Base-by-base conservation (phyloP, 2,888 invertebrate genomes). In the Gastrophysa polygoni region DNA sequence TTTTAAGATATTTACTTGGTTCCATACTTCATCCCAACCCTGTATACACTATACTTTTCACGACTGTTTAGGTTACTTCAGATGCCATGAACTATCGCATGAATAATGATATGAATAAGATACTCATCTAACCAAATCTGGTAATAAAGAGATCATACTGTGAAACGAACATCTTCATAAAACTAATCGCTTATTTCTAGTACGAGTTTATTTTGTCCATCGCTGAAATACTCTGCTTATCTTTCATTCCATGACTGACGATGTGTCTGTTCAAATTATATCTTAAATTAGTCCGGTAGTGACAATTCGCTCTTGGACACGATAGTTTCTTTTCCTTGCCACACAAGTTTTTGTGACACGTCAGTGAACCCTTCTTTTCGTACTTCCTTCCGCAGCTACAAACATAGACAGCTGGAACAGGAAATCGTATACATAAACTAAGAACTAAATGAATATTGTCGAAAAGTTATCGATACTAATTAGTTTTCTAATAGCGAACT, bases 301-400 rank as follows among this genome's bases (percentile, higher is more conserved):
- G n/a, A 20, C 57, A 57, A 20, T 24, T 8, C 8, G 3, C n/a
- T n/a, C 3, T 38, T 11, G 55, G 24, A 28, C 68, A 68, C 4
- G 20, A n/a, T 38, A 65, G 11, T 38, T 78, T 76, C 0, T 83
- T 82, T 5, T 75, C 73, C 61, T 80, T 81, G 18, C 68, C 68
- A 34, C 68, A 69, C 16, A 68, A 63, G 7, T 66, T 62, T 8
- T 66, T 64, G 38, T 38, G 38, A 14, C 38, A 38, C 14, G 38
- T 4, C 16, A 54, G 17, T 24, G 54, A 54, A 17, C 24, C 43
- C 16, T 54, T 54, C 21, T 54, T 38, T 14, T 54, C 44, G 11
- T 54, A 54, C 11, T 16, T 54, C 11, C 43, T 54, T 14, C 54
- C 54, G 28, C 54, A 54, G 11, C 28, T 3, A 24, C 54, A 54